Conservation (phyloP, 2,797 vertebrate genomes). For the Serranus cabrilla region DNA sequence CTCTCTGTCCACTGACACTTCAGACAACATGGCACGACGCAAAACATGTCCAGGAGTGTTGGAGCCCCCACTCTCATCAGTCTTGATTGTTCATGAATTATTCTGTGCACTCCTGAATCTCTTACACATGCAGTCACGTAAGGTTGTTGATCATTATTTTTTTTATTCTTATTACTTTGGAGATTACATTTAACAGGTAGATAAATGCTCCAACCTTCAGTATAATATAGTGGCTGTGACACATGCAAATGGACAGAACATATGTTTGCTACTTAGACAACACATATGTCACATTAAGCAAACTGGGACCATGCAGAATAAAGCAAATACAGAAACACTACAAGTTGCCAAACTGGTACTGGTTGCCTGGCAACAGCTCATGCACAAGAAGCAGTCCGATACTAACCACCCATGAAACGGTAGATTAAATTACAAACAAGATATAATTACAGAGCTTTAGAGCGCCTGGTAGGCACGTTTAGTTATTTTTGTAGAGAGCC, state of each 20-base stretch:
- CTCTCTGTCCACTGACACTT: slow-evolving; percentile 46
- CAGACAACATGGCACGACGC: slow-evolving; percentile 40
- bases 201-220: neutral
- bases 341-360: slow-evolving; percentile 10
- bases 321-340: neutral
- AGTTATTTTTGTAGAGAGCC: neutral
- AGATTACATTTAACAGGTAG: neutral
- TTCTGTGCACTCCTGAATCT: slow-evolving; percentile 22
- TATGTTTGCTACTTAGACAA: neutral
- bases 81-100: slow-evolving; percentile 40
- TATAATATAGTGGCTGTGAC: neutral
- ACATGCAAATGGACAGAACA: neutral
- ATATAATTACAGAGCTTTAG: neutral
- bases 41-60: slow-evolving; percentile 37
- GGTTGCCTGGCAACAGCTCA: slow-evolving; percentile 24
- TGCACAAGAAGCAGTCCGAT: neutral
- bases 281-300: neutral
- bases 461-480: neutral
- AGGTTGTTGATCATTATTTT: neutral
- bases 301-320: neutral
- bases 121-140: neutral
- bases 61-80: slow-evolving; percentile 12
- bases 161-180: neutral
- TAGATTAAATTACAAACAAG: neutral
- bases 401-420: neutral